A percentile compares a stretch with the other conserved stretches of the same genome.
Conservation (phyloP, 2,113 vertebrate genomes). For the Hypanus sabinus region DNA sequence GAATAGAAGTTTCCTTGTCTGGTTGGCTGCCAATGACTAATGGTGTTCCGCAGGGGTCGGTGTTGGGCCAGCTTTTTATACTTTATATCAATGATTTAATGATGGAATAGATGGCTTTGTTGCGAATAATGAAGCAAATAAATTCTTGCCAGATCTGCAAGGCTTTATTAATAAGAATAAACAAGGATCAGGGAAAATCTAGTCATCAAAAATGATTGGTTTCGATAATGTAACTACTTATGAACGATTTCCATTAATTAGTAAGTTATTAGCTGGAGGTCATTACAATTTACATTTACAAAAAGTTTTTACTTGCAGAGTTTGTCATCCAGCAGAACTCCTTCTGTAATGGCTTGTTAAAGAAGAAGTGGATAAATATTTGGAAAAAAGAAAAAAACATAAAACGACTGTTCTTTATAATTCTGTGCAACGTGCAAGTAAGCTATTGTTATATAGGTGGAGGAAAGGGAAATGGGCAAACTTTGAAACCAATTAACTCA, state of each 20-base stretch:
- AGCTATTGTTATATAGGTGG: neutral
- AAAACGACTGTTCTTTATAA: neutral
- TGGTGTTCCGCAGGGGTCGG: too few species aligned
- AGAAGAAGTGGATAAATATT: neutral
- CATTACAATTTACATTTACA: neutral
- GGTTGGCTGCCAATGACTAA: too few species aligned
- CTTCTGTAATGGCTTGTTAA: neutral
- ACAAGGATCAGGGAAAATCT: neutral
- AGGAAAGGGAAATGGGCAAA: neutral
- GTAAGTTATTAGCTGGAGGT: neutral
- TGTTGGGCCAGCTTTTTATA: too few species aligned
- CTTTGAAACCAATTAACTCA: neutral
- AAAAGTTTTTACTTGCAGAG: neutral
- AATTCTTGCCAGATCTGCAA: neutral
- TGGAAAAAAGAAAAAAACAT: neutral
- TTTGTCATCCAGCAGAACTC: neutral
- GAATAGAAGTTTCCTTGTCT: too few species aligned
- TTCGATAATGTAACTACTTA: neutral
- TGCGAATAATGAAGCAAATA: neutral
- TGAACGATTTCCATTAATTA: neutral
- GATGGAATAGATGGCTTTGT: too few species aligned
- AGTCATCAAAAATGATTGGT: neutral
- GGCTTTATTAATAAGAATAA: neutral
- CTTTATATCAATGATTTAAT: too few species aligned
- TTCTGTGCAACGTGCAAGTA: too few species aligned